A percentile compares a stretch with the other conserved stretches of the same genome.
Evolutionary conservation across 2,888 invertebrate species (phyloP).

Genomic region (Molorchus minor): DNA sequence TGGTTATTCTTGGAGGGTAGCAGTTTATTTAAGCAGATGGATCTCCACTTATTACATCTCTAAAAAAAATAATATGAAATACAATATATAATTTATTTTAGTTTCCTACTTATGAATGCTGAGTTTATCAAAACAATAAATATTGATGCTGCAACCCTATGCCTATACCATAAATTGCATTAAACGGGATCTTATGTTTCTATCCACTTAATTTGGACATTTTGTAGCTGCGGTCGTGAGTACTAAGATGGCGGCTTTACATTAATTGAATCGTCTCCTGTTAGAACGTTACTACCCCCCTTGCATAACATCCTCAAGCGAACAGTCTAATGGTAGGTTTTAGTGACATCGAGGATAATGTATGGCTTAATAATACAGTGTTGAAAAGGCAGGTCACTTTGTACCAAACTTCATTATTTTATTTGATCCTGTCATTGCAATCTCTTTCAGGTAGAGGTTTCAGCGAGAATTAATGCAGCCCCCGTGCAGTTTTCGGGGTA

Average conservation of each 20-base stretch:
- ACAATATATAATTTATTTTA: no score
- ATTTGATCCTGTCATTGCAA: constrained; percentile 60
- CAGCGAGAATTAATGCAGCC: constrained; percentile 35
- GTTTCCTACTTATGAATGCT: no score
- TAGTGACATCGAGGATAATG: constrained; percentile 62
- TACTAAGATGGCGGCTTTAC: constrained; percentile 56
- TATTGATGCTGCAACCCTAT: no score
- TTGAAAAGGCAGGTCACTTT: constrained; percentile 65
- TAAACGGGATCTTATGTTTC: constrained; percentile 39
- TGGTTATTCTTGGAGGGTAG: no score
- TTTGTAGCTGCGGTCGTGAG: constrained; percentile 56
- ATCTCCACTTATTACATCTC: no score
- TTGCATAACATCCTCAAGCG: constrained; percentile 37
- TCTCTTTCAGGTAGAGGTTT: constrained; percentile 49
- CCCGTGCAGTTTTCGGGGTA: constrained; percentile 13
- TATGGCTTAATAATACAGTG: constrained; percentile 64
- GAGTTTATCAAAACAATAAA: no score
- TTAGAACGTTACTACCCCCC: constrained; percentile 48
- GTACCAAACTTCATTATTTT: constrained; percentile 63
- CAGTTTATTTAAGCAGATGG: no score
- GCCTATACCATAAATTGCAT: constrained; percentile 32
- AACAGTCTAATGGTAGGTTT: constrained; percentile 57
- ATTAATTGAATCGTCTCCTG: constrained; percentile 50
- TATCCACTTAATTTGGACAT: constrained; percentile 55
- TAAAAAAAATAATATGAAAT: no score